Conservation (phyloP, 2,113 vertebrate genomes). For the Nothoprocta pentlandii region DNA sequence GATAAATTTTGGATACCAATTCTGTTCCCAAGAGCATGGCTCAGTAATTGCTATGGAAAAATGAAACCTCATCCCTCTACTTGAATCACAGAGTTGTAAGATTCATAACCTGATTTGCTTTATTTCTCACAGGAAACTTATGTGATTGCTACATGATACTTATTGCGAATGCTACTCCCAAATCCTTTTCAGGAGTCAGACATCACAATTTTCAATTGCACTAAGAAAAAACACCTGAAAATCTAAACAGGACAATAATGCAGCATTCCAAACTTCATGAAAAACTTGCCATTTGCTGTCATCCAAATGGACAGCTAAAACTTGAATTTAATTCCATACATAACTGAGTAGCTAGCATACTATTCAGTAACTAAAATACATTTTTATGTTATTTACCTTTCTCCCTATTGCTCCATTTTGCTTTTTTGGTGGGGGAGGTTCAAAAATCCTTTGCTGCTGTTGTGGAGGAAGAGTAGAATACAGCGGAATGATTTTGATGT, state of each 20-base stretch:
- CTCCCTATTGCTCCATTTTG: constrained; percentile 93
- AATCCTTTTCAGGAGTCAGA: accelerated
- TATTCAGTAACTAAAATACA: background rate
- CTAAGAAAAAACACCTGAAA: background rate
- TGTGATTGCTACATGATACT: no score
- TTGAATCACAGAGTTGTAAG: background rate
- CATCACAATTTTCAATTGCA: background rate
- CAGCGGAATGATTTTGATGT: constrained; percentile 97
- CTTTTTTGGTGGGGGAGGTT: constrained; percentile 95
- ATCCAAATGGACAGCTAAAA: background rate
- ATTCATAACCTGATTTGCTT: accelerated
- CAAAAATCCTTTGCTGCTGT: constrained; percentile 96
- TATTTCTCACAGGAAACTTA: background rate
- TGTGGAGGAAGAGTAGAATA: constrained; percentile 97
- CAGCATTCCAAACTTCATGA: background rate
- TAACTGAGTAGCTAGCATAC: background rate
- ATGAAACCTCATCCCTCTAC: background rate
- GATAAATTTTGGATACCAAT: no score
- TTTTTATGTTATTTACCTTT: constrained; percentile 82
- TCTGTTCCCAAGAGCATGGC: accelerated
- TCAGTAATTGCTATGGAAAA: background rate
- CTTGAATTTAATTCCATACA: background rate
- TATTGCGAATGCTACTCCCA: no score
- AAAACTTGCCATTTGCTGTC: background rate
- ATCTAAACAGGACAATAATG: background rate